Evolutionary conservation across 2,797 vertebrate genomes (phyloP).

Genomic region (Gouania willdenowi): DNA sequence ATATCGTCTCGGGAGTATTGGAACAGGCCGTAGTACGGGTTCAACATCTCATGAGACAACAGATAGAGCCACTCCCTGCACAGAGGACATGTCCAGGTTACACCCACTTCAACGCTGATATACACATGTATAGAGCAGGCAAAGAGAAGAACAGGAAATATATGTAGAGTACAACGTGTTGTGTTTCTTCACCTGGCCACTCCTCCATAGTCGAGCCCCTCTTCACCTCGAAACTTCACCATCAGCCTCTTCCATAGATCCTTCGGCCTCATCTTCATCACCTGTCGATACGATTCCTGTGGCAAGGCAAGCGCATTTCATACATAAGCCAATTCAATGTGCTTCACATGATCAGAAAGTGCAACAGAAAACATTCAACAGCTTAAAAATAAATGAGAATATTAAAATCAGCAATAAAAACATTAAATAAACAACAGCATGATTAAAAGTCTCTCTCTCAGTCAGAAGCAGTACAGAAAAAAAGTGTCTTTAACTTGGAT

Average conservation of each 20-base stretch:
- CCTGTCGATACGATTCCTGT: slow-evolving; percentile 97
- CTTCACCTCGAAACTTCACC: slow-evolving; percentile 98
- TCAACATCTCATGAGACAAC: slow-evolving; percentile 96
- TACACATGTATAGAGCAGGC: background rate
- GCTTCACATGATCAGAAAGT: too few species aligned
- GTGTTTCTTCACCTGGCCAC: slow-evolving; percentile 84
- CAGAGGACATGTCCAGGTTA: background rate
- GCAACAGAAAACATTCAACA: too few species aligned
- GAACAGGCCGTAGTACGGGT: slow-evolving; percentile 97
- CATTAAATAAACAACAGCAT: too few species aligned
- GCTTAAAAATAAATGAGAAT: too few species aligned
- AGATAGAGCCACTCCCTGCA: slow-evolving; percentile 95
- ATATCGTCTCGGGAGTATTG: slow-evolving; percentile 97
- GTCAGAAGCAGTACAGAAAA: too few species aligned
- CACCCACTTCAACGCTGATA: background rate
- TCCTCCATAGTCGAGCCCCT: slow-evolving; percentile 95
- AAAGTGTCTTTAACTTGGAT: too few species aligned
- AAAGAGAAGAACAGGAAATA: background rate
- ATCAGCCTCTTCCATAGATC: slow-evolving; percentile 97
- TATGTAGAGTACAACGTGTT: too few species aligned
- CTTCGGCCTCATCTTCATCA: slow-evolving; percentile 99
- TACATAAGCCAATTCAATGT: too few species aligned
- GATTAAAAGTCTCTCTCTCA: too few species aligned
- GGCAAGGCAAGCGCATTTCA: slow-evolving; percentile 2
- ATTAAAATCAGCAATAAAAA: too few species aligned